A percentile compares a stretch with the other conserved stretches of the same genome.
phyloP scores from a whole-genome alignment of 2,113 vertebrate species.

The Nibea coibor region DNA sequence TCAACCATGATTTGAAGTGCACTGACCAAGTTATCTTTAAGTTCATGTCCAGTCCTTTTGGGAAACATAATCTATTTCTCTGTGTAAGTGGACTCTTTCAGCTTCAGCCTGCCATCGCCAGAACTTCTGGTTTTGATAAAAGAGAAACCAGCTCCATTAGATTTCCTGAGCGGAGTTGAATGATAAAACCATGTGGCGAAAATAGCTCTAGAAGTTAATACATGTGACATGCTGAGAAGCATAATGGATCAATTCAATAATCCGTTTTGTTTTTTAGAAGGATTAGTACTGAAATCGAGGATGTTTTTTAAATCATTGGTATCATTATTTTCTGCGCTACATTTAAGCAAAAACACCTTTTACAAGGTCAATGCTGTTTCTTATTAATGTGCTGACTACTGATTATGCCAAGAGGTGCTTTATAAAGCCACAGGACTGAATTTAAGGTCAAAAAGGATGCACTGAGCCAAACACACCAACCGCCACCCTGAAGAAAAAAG shows the following conservation, averaged over 20 bases:
- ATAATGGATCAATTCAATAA: slow-evolving; percentile 55
- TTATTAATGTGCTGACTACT: slow-evolving; percentile 58
- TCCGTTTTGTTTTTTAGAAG: slow-evolving; percentile 30
- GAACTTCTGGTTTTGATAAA: slow-evolving; percentile 76
- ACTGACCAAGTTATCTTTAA: slow-evolving; percentile 67
- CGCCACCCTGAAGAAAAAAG: slow-evolving; percentile 69
- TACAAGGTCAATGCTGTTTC: slow-evolving; percentile 41
- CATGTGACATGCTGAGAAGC: slow-evolving; percentile 44
- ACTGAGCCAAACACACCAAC: slow-evolving; percentile 69
- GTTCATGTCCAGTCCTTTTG: slow-evolving; percentile 57
- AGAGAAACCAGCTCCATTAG: slow-evolving; percentile 38
- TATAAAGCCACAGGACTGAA: slow-evolving; percentile 57
- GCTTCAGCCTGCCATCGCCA: slow-evolving; percentile 34
- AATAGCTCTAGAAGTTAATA: slow-evolving; percentile 56
- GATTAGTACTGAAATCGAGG: slow-evolving; percentile 23
- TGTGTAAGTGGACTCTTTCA: slow-evolving; percentile 58
- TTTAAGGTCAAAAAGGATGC: slow-evolving; percentile 69
- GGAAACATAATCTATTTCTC: slow-evolving; percentile 54
- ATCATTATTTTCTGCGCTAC: slow-evolving; percentile 38
- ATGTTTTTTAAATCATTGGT: slow-evolving; percentile 53
- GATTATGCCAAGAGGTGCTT: slow-evolving; percentile 64
- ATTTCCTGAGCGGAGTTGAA: slow-evolving; percentile 53
- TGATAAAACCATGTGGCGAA: slow-evolving; percentile 68
- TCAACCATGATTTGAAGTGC: slow-evolving; percentile 53
- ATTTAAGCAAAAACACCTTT: slow-evolving; percentile 40